These are phyloP conservation scores for Cyprinodon variegatus DNA, from an alignment of 2,113 vertebrate species.

Conservation along the genomic window DNA sequence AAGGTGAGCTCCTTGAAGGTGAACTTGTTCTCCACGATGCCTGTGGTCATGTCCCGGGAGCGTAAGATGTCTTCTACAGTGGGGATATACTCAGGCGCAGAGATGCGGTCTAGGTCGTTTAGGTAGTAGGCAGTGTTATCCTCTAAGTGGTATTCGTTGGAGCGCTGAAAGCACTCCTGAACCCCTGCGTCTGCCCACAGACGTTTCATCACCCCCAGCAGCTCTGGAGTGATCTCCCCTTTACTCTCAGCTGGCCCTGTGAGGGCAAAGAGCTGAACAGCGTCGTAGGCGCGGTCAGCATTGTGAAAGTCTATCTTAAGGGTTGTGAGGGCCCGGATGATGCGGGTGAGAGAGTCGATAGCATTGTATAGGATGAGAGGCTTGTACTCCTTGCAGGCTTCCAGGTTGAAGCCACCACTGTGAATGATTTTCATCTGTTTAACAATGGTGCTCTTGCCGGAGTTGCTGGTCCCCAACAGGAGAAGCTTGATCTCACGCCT, in stretches of 20 bases:
- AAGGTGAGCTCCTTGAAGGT: conserved; percentile 99
- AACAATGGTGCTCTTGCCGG: conserved; percentile 98
- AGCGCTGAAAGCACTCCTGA: conserved; percentile 95
- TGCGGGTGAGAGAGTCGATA: conserved; percentile 98
- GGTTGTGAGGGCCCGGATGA: conserved; percentile 93
- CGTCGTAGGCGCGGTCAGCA: conserved; percentile 94
- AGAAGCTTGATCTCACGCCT: conserved; percentile 97
- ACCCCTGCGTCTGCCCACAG: conserved; percentile 95
- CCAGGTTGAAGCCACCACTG: conserved; percentile 96
- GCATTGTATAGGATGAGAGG: conserved; percentile 98
- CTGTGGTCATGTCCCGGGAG: conserved; percentile 99
- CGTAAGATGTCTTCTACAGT: conserved; percentile 98
- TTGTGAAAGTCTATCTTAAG: conserved; percentile 99
- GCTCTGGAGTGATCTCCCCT: conserved; percentile 94
- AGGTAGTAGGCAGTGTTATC: conserved; percentile 98
- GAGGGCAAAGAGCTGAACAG: conserved; percentile 96
- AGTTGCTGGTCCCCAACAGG: conserved; percentile 97
- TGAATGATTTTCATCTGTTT: conserved; percentile 99
- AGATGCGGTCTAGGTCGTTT: conserved; percentile 97
- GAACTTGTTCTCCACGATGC: conserved; percentile 99
- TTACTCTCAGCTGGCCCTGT: conserved; percentile 97
- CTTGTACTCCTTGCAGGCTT: conserved; percentile 98
- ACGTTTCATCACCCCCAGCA: conserved; percentile 95
- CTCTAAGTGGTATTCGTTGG: conserved; percentile 98
- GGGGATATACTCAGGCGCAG: conserved; percentile 92